Conservation (phyloP, 2,888 invertebrate genomes). For the Cephonodes hylas region DNA sequence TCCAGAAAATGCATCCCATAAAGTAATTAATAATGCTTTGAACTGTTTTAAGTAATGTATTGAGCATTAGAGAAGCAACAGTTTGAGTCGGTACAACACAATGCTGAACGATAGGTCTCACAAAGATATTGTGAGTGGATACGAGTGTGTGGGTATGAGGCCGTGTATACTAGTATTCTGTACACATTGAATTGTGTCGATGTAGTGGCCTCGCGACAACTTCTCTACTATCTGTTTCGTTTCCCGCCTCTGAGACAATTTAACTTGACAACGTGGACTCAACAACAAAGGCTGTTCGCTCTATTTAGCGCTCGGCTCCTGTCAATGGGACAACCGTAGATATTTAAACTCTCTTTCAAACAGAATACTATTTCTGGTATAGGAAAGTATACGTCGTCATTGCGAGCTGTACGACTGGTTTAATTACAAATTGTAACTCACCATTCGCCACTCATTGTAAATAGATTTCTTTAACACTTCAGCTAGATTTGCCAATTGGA, state of each 20-base stretch:
- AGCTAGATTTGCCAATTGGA: conserved; percentile 31
- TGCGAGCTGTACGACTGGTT: background rate
- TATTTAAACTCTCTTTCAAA: conserved; percentile 43
- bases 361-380: conserved; percentile 20
- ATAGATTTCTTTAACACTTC: background rate
- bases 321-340: conserved; percentile 48
- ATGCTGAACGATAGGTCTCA: conserved; percentile 8
- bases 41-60: background rate
- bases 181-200: conserved; percentile 69
- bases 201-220: conserved; percentile 65
- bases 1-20: no score
- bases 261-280: conserved; percentile 75
- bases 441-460: background rate
- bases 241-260: conserved; percentile 77
- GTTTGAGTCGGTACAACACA: conserved; percentile 22
- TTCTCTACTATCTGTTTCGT: conserved; percentile 76
- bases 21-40: background rate
- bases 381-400: background rate
- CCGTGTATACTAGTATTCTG: conserved; percentile 25
- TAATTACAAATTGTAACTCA: background rate
- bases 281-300: conserved; percentile 68
- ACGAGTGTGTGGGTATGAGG: conserved; percentile 19
- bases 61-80: conserved; percentile 12
- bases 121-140: conserved; percentile 9
- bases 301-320: conserved; percentile 63